Evolutionary conservation across 2,113 vertebrate species (phyloP).

Genomic region (Pimephales promelas): DNA sequence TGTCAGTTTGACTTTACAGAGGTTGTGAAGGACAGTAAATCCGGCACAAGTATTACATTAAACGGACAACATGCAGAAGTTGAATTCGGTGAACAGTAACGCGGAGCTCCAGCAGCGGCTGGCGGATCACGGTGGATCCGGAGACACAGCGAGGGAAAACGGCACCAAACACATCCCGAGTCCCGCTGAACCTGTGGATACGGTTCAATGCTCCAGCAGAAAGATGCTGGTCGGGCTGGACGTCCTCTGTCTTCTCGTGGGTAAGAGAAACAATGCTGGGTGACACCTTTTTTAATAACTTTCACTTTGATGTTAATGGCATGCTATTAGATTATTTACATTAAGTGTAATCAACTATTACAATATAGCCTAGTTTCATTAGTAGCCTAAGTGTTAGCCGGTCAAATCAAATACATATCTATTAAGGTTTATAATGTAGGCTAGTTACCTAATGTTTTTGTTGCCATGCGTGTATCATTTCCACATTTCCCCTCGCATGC

Average conservation of each 20-base stretch:
- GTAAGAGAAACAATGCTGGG: conserved; percentile 62
- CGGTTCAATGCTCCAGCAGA: conserved; percentile 68
- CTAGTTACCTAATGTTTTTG: neutral
- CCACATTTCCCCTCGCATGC: neutral
- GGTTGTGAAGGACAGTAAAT: neutral
- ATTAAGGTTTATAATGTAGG: neutral
- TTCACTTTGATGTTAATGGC: neutral
- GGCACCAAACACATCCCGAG: conserved; percentile 67
- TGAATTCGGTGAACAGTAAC: conserved; percentile 63
- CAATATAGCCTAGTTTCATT: too few relatives aligned
- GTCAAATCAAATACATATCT: neutral
- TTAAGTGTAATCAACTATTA: neutral
- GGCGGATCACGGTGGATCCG: conserved; percentile 66
- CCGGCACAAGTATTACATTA: neutral
- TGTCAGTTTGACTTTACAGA: neutral
- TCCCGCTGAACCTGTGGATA: conserved; percentile 53
- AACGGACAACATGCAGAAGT: conserved; percentile 71
- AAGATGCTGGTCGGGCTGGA: conserved; percentile 80
- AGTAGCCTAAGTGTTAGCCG: neutral
- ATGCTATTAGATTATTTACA: neutral
- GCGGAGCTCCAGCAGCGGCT: conserved; percentile 74
- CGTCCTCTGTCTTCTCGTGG: conserved; percentile 75
- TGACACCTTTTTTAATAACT: neutral
- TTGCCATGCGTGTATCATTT: neutral
- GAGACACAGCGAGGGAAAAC: conserved; percentile 71